Conservation (phyloP, 1,140 invertebrate genomes). For the Drosophila carrolli region DNA sequence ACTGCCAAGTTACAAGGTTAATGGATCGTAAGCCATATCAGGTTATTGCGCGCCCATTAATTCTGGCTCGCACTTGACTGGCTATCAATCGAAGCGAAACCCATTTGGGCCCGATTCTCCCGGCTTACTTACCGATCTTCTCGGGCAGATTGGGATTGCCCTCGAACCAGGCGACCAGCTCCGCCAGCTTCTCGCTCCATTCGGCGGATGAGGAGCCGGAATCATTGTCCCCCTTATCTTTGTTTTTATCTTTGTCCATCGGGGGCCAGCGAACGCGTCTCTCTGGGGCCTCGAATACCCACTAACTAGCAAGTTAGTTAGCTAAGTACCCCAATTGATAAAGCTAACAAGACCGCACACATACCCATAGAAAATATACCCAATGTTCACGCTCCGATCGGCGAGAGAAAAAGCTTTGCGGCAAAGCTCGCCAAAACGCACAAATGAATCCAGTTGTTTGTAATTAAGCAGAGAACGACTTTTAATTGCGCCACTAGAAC, state of each 20-base stretch:
- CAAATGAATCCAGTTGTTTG: conserved; percentile 8
- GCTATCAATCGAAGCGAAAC: conserved; percentile 32
- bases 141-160: conserved; percentile 67
- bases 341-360: conserved; percentile 29
- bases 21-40: conserved; percentile 19
- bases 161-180: conserved; percentile 68
- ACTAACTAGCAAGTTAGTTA: conserved; percentile 31
- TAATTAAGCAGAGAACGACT: conserved; percentile 2
- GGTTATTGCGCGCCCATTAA: conserved; percentile 31
- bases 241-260: conserved; percentile 18
- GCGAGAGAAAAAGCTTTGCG: conserved; percentile 4
- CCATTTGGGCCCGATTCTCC: neutral
- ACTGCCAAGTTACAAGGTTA: conserved; percentile 16
- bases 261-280: conserved; percentile 9
- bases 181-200: conserved; percentile 44
- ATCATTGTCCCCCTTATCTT: neutral
- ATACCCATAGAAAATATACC: neutral
- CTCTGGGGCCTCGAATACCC: conserved; percentile 3
- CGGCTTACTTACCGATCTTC: conserved; percentile 64
- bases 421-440: conserved; percentile 9
- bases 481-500: conserved; percentile 7
- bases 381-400: conserved; percentile 16
- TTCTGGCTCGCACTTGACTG: conserved; percentile 13
- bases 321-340: conserved; percentile 41
- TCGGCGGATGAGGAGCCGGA: neutral